These are phyloP conservation scores for Polylopha cassiicola DNA, from an alignment of 2,888 invertebrate genomes.

Conservation along the genomic window DNA sequence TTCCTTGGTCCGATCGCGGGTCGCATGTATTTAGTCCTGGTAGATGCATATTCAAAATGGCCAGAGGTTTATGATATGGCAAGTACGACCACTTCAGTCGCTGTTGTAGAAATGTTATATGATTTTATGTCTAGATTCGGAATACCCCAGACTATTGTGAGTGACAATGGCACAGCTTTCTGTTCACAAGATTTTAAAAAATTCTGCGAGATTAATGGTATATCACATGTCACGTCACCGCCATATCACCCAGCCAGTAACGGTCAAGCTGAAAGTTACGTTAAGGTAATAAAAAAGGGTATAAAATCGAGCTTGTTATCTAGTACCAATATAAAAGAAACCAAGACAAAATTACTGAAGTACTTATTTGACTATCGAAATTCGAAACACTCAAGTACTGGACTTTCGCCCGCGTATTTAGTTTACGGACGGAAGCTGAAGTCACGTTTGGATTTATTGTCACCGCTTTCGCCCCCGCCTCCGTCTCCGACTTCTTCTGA, in stretches of 20 bases:
- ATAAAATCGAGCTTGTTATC: neutral
- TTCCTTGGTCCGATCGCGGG: conserved; percentile 23
- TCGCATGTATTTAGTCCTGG: conserved; percentile 18
- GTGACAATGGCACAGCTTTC: conserved; percentile 30
- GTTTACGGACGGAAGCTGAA: conserved; percentile 2
- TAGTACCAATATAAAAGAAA: neutral
- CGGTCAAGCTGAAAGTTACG: too few species aligned
- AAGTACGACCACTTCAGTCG: conserved; percentile 8
- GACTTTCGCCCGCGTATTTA: conserved; percentile 4
- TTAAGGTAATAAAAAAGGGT: too few species aligned
- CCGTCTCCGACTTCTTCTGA: neutral
- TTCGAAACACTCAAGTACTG: conserved; percentile 3
- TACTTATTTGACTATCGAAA: too few species aligned
- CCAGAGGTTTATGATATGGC: conserved; percentile 22
- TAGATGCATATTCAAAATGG: conserved; percentile 27
- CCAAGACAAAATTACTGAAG: conserved; percentile 7
- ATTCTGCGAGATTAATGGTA: conserved; percentile 28
- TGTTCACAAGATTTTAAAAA: conserved; percentile 24
- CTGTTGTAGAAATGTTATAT: conserved; percentile 26
- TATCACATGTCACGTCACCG: conserved; percentile 27
- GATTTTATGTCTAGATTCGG: conserved; percentile 30
- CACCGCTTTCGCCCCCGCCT: neutral
- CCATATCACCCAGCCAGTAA: too few species aligned
- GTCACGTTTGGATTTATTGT: conserved; percentile 2
- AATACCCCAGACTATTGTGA: conserved; percentile 25